Evolutionary conservation across 1,140 invertebrate genomes (phyloP), one percentile per base, ranked within the genome.

Genomic region (Pararge aegeria): DNA sequence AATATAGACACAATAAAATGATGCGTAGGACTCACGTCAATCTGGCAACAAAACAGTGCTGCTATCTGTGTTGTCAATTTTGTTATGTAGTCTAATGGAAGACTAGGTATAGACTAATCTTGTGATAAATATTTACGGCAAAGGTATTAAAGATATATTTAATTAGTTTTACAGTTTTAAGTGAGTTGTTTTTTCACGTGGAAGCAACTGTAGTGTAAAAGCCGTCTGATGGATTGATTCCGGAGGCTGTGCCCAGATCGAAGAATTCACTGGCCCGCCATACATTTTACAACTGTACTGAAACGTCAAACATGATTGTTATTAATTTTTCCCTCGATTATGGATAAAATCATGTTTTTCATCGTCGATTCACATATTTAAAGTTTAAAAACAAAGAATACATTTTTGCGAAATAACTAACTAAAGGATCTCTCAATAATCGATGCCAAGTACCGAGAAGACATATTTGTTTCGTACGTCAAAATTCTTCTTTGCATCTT

Each of bases 61-160:
- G 84, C 87, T 87, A 86, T 87, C 87, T 89, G 83, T 89, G 87
- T 87, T 89, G 87, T 89, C 87, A 89, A 85, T 80, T 87, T 87
- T 87, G 81, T 87, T 89, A 80, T 84, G 78, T 83, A 83, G 75
- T 80, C 56, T 79, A 70, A 87, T 85, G 87, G 86, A 81, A 87
- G 81, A 83, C n/a, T n/a, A n/a, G n/a, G n/a, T n/a, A n/a, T n/a
- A n/a, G n/a, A n/a, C 75, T 83, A 70, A 73, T 70, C 72, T 77
- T 80, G 78, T 81, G 78, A 89, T 89, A 89, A 89, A 89, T 87
- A 89, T 89, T 87, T 86, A 89, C 84, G 72, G 78, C 73, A 77
- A 80, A 66, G 55, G 62, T 70, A 73, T 62, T 64, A 69, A 51
- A 58, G 74, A 58, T 78, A 81, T 70, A 59, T 63, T 60, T 64